Evolutionary conservation across 2,797 vertebrate species (phyloP).

Genomic region (Chromis chromis): DNA sequence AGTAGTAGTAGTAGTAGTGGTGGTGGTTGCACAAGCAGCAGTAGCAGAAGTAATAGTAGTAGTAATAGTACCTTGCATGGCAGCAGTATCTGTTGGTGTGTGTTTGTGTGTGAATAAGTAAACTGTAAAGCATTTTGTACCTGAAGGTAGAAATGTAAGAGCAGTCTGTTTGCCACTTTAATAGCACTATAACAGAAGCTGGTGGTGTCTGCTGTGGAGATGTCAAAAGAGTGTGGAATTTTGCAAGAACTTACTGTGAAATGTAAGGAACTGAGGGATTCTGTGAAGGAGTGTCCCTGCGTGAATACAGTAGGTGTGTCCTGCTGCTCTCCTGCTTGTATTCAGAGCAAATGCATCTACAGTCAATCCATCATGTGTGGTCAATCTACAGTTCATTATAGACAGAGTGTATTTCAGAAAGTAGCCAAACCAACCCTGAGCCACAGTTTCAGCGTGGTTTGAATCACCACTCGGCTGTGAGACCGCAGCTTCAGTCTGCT

Average conservation of each 20-base stretch:
- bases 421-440: constrained; percentile 10
- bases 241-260: not conserved
- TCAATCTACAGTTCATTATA: not conserved
- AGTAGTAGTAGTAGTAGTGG: not conserved
- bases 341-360: not conserved
- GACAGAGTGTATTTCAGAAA: constrained; percentile 1
- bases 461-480: not conserved
- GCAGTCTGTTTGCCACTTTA: not conserved
- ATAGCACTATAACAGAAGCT: not conserved
- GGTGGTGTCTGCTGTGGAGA: rapidly evolving
- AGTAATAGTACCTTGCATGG: not conserved
- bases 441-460: rapidly evolving
- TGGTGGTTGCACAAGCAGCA: not conserved
- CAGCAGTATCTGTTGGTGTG: not conserved
- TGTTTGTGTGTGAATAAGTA: not conserved
- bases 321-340: not conserved
- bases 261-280: not conserved
- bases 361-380: not conserved
- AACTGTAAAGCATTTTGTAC: not conserved
- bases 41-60: not conserved
- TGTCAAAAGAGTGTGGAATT: constrained; percentile 10
- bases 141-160: not conserved
- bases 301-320: constrained; percentile 6
- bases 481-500: not conserved
- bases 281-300: not conserved